A percentile compares a stretch with the other conserved stretches of the same genome.
Conservation (phyloP, 1,140 invertebrate species). For the Drosophila santomea region DNA sequence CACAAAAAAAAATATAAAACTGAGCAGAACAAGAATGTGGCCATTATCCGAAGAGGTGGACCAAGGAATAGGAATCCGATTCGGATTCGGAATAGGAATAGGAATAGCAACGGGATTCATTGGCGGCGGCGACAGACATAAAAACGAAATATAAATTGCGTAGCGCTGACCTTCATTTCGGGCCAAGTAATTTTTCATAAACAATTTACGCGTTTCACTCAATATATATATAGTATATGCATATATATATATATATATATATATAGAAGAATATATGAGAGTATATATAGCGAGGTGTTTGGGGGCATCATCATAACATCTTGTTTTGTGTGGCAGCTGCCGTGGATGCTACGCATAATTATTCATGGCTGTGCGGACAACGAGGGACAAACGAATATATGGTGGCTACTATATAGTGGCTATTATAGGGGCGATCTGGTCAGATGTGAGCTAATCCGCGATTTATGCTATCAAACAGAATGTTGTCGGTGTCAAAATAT, state of each 20-base stretch:
- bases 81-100: constrained; percentile 1
- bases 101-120: constrained; percentile 15
- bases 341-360: constrained; percentile 68
- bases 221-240: neutral
- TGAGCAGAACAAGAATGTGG: constrained; percentile 3
- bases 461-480: constrained; percentile 48
- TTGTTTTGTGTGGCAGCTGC: constrained; percentile 55
- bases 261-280: neutral
- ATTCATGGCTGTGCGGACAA: constrained; percentile 49
- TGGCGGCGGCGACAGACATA: constrained; percentile 44
- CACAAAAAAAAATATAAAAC: constrained; percentile 23
- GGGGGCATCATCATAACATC: constrained; percentile 3
- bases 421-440: constrained; percentile 1
- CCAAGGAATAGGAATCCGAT: constrained; percentile 16
- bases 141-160: constrained; percentile 83
- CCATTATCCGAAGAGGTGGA: constrained; percentile 38
- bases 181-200: constrained; percentile 82
- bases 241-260: constrained; percentile 5
- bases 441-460: constrained; percentile 41
- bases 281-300: neutral
- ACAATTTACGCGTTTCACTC: constrained; percentile 78
- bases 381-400: constrained; percentile 2
- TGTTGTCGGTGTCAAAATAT: constrained; percentile 68
- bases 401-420: constrained; percentile 5
- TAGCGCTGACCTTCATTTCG: constrained; percentile 80